A percentile compares a stretch with the other conserved stretches of the same genome.
Evolutionary conservation across 2,113 vertebrate genomes (phyloP).

Genomic region (Pimephales promelas): DNA sequence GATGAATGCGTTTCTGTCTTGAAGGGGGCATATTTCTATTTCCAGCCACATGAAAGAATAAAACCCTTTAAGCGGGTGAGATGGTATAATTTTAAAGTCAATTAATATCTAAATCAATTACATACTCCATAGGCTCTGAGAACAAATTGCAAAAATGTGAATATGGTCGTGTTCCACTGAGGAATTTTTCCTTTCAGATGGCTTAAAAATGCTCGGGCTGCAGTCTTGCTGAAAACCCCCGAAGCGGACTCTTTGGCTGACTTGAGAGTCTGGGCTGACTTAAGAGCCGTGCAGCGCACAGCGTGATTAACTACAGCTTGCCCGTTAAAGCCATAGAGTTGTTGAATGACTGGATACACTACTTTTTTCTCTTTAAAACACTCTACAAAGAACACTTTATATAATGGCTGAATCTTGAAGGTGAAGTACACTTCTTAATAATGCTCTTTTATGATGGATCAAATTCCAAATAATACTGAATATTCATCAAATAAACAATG

Average conservation of each 20-base stretch:
- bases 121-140: not conserved
- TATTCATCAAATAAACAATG: not conserved
- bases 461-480: not conserved
- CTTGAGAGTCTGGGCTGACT: conserved; percentile 22
- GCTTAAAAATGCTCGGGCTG: conserved; percentile 18
- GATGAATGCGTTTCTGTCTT: not conserved
- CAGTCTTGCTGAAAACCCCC: conserved; percentile 33
- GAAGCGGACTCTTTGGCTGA: conserved; percentile 9
- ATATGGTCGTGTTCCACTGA: not conserved
- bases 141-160: conserved; percentile 3
- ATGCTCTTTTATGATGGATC: not conserved
- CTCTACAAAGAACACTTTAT: not conserved
- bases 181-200: conserved; percentile 8
- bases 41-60: not conserved
- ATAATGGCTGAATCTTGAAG: not conserved
- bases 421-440: conserved; percentile 2
- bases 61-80: not conserved
- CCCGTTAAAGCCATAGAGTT: conserved; percentile 21
- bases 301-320: conserved; percentile 35
- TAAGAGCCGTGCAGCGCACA: conserved; percentile 30
- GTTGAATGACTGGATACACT: conserved; percentile 14
- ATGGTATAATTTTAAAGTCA: not conserved
- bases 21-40: not conserved
- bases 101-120: conserved; percentile 12
- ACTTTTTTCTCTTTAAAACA: not conserved